These are phyloP conservation scores for Sylvicola cinctus DNA, from an alignment of 2,888 invertebrate genomes.

Conservation along the genomic window DNA sequence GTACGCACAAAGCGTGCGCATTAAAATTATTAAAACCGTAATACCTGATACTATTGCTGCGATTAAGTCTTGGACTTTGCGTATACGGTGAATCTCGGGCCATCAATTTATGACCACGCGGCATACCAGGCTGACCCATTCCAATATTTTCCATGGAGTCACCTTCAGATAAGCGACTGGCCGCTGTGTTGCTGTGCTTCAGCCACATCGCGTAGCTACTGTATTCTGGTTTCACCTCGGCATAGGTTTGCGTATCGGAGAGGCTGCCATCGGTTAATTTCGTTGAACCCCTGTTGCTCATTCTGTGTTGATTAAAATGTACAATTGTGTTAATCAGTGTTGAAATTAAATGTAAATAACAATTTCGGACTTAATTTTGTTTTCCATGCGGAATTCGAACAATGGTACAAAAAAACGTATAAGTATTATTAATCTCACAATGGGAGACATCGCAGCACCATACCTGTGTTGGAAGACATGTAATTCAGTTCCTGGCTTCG, in stretches of 20 bases:
- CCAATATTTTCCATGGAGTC: conserved; percentile 72
- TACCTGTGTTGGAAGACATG: conserved; percentile 46
- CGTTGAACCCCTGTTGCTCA: conserved; percentile 28
- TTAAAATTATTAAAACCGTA: not conserved
- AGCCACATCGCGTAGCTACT: conserved; percentile 73
- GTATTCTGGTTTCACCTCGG: conserved; percentile 53
- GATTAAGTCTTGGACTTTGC: conserved; percentile 46
- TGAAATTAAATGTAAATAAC: not conserved
- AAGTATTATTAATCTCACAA: not conserved
- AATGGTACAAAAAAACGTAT: not conserved
- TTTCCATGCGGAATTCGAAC: not conserved
- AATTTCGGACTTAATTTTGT: not conserved
- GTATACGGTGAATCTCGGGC: conserved; percentile 26
- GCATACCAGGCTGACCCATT: conserved; percentile 41
- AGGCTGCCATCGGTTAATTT: conserved; percentile 60
- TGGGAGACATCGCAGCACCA: no score
- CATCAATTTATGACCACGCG: conserved; percentile 19
- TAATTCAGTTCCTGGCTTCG: conserved; percentile 46
- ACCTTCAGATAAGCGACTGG: conserved; percentile 65
- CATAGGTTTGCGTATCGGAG: conserved; percentile 64
- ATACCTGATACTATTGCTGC: conserved; percentile 90
- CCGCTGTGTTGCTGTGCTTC: conserved; percentile 65
- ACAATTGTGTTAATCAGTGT: no score
- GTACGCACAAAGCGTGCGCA: not conserved
- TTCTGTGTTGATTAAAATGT: conserved; percentile 15